phyloP scores from a whole-genome alignment of 2,888 invertebrate genomes.

The Dorcus parallelipipedus region DNA sequence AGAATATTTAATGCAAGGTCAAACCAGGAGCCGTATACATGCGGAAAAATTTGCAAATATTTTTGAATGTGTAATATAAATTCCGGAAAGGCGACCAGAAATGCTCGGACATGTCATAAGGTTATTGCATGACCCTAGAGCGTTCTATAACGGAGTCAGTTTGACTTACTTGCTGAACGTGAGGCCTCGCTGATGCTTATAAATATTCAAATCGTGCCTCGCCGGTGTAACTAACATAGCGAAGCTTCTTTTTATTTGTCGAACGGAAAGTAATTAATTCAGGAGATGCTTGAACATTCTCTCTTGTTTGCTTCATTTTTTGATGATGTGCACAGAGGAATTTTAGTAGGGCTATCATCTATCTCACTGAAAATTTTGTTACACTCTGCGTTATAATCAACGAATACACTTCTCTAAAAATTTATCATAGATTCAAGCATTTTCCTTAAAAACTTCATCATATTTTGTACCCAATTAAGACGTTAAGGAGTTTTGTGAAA shows the following conservation, averaged over 20 bases:
- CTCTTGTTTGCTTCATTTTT: too few species aligned
- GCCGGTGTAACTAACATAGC: constrained; percentile 26
- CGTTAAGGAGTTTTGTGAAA: too few species aligned
- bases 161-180: constrained; percentile 30
- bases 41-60: constrained; percentile 22
- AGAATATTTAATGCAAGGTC: too few species aligned
- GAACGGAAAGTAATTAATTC: constrained; percentile 25
- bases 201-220: constrained; percentile 28
- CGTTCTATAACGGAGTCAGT: constrained; percentile 16
- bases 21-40: constrained; percentile 1
- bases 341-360: too few species aligned
- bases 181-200: constrained; percentile 20
- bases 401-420: too few species aligned
- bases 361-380: too few species aligned
- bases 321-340: too few species aligned
- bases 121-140: constrained; percentile 26
- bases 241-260: constrained; percentile 19
- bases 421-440: too few species aligned
- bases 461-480: too few species aligned
- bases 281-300: too few species aligned
- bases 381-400: too few species aligned
- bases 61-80: constrained; percentile 31
- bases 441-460: too few species aligned
- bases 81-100: constrained; percentile 25
- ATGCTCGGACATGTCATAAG: constrained; percentile 30